Conservation (phyloP, 2,888 invertebrate species). For the Dynastes tityus region DNA sequence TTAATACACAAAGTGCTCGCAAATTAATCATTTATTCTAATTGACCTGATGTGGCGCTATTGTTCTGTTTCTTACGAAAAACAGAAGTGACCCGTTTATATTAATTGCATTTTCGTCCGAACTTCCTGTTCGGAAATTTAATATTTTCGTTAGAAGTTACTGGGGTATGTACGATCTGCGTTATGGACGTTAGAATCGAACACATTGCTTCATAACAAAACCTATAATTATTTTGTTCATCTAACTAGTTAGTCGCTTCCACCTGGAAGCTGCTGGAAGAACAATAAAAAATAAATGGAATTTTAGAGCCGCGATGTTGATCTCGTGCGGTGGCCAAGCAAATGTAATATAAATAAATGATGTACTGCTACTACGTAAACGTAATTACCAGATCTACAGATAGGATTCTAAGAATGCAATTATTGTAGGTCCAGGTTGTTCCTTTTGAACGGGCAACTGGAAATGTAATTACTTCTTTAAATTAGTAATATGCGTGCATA, state of each 20-base stretch:
- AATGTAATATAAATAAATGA: constrained; percentile 22
- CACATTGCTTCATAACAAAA: constrained; percentile 29
- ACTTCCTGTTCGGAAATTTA: constrained; percentile 23
- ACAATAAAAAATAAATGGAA: constrained; percentile 38
- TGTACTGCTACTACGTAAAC: constrained; percentile 8
- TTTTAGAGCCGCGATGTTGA: constrained; percentile 19
- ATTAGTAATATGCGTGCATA: constrained; percentile 26
- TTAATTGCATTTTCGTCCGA: constrained; percentile 9
- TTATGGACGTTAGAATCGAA: constrained; percentile 2
- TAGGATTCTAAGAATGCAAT: constrained; percentile 32
- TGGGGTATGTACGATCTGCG: neutral
- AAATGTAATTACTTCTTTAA: constrained; percentile 38
- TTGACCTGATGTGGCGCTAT: constrained; percentile 46
- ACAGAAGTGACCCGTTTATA: constrained; percentile 12
- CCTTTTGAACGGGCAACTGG: constrained; percentile 20
- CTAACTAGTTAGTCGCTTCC: constrained; percentile 14
- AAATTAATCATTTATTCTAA: constrained; percentile 41
- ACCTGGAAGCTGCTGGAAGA: constrained; percentile 14
- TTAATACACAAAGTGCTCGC: constrained; percentile 37
- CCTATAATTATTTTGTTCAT: constrained; percentile 18
- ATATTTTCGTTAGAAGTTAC: constrained; percentile 11
- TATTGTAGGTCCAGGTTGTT: constrained; percentile 23
- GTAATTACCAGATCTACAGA: constrained; percentile 44
- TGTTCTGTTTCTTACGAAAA: constrained; percentile 38
- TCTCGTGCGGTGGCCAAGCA: constrained; percentile 12